Conservation (phyloP, 2,797 vertebrate genomes). For the Myotis vivesi region DNA sequence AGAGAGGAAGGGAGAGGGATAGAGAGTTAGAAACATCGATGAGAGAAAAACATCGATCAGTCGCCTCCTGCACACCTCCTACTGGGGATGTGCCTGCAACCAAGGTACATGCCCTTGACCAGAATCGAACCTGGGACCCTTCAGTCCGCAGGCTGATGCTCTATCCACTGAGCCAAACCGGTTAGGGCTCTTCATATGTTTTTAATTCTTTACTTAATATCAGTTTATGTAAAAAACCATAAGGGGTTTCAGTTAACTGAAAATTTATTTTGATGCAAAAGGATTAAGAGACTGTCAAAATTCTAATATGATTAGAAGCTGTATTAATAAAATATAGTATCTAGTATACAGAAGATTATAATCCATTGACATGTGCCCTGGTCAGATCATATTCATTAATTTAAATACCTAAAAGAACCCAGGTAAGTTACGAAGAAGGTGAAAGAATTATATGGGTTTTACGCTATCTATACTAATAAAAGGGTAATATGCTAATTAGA, state of each 20-base stretch:
- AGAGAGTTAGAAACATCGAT: too few species aligned
- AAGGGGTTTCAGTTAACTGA: neutral
- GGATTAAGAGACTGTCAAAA: neutral
- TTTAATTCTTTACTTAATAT: neutral
- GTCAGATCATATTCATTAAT: neutral
- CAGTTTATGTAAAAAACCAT: neutral
- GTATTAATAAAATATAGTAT: neutral
- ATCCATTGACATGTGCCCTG: neutral
- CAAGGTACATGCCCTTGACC: too few species aligned
- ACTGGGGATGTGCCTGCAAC: too few species aligned
- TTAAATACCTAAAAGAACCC: neutral
- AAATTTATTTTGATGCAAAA: conserved; percentile 37
- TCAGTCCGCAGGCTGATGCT: too few species aligned
- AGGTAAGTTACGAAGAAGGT: neutral
- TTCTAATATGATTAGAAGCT: neutral
- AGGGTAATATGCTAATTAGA: too few species aligned
- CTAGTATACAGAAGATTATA: neutral
- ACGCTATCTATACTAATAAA: neutral
- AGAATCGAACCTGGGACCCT: too few species aligned
- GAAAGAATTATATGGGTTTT: neutral
- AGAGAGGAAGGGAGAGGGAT: too few species aligned
- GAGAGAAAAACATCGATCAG: too few species aligned
- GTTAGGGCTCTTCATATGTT: neutral
- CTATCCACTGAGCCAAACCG: too few species aligned
- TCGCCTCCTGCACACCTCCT: too few species aligned